Evolutionary conservation across 2,888 invertebrate genomes (phyloP), one percentile per base, ranked within the genome.

Genomic region (Ochropacha duplaris): DNA sequence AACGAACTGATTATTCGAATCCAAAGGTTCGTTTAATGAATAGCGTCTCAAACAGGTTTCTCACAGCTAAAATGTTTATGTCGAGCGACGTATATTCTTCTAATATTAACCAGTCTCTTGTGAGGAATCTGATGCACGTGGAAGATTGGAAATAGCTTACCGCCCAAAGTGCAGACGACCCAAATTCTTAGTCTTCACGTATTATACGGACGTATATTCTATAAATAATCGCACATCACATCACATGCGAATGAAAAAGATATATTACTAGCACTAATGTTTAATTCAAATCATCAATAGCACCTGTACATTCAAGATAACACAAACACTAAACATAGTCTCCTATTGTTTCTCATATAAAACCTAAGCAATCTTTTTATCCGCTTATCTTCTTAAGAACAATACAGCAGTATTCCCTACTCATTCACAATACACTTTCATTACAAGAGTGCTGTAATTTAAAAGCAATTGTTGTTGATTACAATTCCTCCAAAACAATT

Each of bases 111-210:
- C 44, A 59, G 59, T 58, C 56, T 52, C 55, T 64, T 63, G 61
- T 64, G 57, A 54, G 73, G 73, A 74, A 78, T 78, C 65, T 65
- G 64, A 64, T 77, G 76, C 77, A 79, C 72, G 66, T 68, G 71
- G 77, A 81, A 81, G 81, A 87, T 88, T 87, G 79, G 75, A 89
- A 89, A 88, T 88, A 88, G 81, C 84, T 79, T 80, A 74, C 79
- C 79, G 71, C 78, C 78, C 77, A 79, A 81, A 78, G 76, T 77
- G 77, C 76, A 76, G 64, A 66, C 78, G 88, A 84, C 87, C 87
- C 79, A 78, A 83, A 88, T 88, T 72, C 66, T 59, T 65, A 66
- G 65, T 61, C 71, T 67, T 61, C 68, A 67, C 66, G 65, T 71
- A 70, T 68, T 66, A 66, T 74, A 70, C 64, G 67, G 61, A 63